Evolutionary conservation across 2,797 vertebrate species (phyloP).

Genomic region (Centropyge bicolor): DNA sequence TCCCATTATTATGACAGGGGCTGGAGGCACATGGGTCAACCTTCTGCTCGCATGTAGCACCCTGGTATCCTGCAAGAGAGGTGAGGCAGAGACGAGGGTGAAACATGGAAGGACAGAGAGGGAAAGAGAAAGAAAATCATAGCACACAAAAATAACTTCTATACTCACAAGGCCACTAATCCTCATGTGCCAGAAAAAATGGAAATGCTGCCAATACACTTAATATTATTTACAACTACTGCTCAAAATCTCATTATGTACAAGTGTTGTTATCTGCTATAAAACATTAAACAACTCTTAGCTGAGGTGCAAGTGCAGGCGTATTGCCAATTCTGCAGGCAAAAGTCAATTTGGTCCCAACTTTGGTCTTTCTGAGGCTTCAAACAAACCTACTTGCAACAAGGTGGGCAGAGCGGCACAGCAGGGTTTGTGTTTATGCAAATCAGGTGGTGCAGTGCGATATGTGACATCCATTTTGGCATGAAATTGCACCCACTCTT

Average conservation of each 20-base stretch:
- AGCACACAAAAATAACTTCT: background rate
- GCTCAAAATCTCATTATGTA: background rate
- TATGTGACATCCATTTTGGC: conserved; percentile 19
- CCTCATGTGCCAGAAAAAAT: background rate
- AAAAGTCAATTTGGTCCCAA: conserved; percentile 4
- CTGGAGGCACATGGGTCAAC: conserved; percentile 91
- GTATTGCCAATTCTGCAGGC: background rate
- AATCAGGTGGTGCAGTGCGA: conserved; percentile 7
- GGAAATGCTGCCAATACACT: background rate
- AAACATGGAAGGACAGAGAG: background rate
- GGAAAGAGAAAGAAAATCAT: background rate
- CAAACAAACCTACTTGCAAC: conserved; percentile 19
- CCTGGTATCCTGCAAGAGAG: conserved; percentile 89
- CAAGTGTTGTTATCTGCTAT: background rate
- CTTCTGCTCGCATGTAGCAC: conserved; percentile 91
- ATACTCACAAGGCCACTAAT: background rate
- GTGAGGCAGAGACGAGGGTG: background rate
- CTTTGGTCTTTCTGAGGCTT: background rate
- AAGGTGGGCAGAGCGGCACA: background rate
- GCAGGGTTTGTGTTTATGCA: conserved; percentile 34
- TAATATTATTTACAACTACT: background rate
- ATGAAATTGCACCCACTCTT: conserved; percentile 25
- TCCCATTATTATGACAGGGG: conserved; percentile 96
- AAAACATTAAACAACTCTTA: background rate
- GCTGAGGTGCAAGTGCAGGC: background rate